These are phyloP conservation scores for Botrylloides violaceus DNA, from an alignment of 23 tunicate species.

Conservation along the genomic window DNA sequence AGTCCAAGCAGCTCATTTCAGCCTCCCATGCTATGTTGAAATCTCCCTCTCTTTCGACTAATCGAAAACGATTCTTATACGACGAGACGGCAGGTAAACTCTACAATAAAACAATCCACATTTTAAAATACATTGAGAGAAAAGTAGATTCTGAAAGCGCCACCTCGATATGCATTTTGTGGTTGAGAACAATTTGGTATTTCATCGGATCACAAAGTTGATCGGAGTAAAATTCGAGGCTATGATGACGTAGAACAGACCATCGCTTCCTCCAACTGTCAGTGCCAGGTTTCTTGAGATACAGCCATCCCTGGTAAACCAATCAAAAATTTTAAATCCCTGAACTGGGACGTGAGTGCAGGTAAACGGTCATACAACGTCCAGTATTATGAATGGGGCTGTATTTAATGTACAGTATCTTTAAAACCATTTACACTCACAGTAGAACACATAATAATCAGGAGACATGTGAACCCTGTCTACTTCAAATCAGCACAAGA, in stretches of 20 bases:
- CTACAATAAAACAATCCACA: conserved; percentile 14
- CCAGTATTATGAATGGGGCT: too few relatives aligned
- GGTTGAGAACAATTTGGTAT: conserved; percentile 33
- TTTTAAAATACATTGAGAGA: background rate
- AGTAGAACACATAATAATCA: too few relatives aligned
- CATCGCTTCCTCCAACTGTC: conserved; percentile 81
- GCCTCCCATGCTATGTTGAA: conserved; percentile 57
- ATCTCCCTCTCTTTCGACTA: conserved; percentile 85
- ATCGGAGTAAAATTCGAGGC: conserved; percentile 43
- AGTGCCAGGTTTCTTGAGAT: conserved; percentile 42
- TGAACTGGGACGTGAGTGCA: too few relatives aligned
- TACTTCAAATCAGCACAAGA: too few relatives aligned
- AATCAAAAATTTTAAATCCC: background rate
- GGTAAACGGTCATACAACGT: too few relatives aligned
- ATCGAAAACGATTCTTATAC: conserved; percentile 60
- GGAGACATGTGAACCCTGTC: too few relatives aligned
- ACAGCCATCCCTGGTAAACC: conserved; percentile 58
- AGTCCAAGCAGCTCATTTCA: conserved; percentile 38
- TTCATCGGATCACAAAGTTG: conserved; percentile 42
- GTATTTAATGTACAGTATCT: too few relatives aligned
- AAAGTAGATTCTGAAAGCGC: background rate
- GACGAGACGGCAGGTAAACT: conserved; percentile 49
- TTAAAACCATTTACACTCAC: too few relatives aligned
- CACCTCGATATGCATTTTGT: conserved; percentile 76
- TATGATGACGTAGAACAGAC: conserved; percentile 37